phyloP scores from a whole-genome alignment of 1,140 invertebrate genomes.

The Hypsibius dujardini region DNA sequence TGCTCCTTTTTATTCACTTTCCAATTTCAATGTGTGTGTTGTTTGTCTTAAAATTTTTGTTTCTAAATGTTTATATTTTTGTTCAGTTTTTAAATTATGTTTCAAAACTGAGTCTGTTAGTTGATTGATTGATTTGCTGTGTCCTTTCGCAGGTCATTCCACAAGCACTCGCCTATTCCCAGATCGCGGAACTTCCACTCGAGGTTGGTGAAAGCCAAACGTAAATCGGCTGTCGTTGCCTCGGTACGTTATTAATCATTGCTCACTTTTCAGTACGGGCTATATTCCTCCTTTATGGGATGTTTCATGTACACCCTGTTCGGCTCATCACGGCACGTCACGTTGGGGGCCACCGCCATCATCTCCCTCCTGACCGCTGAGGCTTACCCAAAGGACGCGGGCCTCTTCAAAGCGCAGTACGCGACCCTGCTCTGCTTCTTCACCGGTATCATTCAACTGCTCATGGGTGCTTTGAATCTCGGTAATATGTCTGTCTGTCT shows the following conservation, averaged over 20 bases:
- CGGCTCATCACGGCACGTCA: constrained; percentile 73
- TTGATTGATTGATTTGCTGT: too few species aligned
- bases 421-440: constrained; percentile 59
- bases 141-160: too few species aligned
- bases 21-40: too few species aligned
- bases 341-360: constrained; percentile 67
- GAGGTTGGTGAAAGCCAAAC: constrained; percentile 25
- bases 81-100: too few species aligned
- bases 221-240: constrained; percentile 27
- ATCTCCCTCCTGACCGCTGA: constrained; percentile 60
- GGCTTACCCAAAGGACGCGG: constrained; percentile 43
- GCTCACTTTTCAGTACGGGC: constrained; percentile 52
- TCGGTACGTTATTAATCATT: too few species aligned
- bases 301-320: constrained; percentile 70
- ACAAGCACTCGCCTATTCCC: constrained; percentile 33
- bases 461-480: constrained; percentile 56
- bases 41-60: too few species aligned
- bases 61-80: too few species aligned
- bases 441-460: constrained; percentile 51
- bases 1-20: too few species aligned
- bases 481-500: constrained; percentile 40
- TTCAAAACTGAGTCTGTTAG: too few species aligned
- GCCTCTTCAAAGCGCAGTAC: constrained; percentile 32
- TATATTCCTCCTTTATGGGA: constrained; percentile 79
- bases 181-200: constrained; percentile 30